phyloP scores from a whole-genome alignment of 2,888 invertebrate species.

The Caenorhabditis sp. region DNA sequence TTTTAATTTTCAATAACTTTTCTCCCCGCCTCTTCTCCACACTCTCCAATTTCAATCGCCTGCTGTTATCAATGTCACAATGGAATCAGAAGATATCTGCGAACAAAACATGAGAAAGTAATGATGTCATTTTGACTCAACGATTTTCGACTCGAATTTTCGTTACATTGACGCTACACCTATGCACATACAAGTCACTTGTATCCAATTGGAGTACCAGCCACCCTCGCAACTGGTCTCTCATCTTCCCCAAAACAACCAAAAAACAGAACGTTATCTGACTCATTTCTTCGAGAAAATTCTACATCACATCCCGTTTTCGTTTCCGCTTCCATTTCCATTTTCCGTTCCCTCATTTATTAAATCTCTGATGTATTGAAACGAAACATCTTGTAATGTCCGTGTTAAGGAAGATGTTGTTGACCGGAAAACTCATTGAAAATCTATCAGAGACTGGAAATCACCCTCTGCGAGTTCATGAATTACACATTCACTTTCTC shows the following conservation, averaged over 20 bases:
- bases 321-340: too few relatives aligned
- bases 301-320: background rate
- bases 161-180: background rate
- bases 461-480: background rate
- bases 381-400: background rate
- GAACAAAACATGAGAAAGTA: background rate
- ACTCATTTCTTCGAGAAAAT: background rate
- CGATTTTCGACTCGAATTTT: conserved; percentile 9
- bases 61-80: background rate
- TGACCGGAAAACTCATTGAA: background rate
- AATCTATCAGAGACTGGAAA: background rate
- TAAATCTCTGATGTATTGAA: background rate
- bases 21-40: background rate
- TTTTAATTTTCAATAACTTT: conserved; percentile 2
- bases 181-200: background rate
- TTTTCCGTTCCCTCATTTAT: background rate
- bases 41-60: background rate
- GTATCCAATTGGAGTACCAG: background rate
- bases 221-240: background rate
- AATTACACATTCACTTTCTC: conserved; percentile 12
- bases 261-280: background rate
- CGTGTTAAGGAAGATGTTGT: background rate
- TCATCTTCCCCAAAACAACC: too few relatives aligned
- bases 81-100: background rate
- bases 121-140: conserved; percentile 4